phyloP scores from a whole-genome alignment of 1,140 invertebrate species.

The Notospermus geniculatus region DNA sequence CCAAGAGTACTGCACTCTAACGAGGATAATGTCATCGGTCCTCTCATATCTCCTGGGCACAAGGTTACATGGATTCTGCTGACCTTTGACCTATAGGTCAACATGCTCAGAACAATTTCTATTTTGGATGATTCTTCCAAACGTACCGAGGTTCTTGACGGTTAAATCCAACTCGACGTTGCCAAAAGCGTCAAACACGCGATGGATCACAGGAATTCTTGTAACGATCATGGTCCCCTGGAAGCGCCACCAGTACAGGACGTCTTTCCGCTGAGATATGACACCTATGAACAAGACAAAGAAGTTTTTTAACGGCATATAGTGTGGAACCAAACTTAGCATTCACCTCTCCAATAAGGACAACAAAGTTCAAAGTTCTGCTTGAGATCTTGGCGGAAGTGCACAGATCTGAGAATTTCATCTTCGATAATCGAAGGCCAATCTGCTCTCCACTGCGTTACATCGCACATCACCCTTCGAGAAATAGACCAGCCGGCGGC shows the following conservation, averaged over 20 bases:
- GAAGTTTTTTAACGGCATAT: not conserved
- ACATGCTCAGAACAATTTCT: too few relatives aligned
- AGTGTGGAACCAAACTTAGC: not conserved
- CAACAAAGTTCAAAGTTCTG: not conserved
- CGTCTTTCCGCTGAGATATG: not conserved
- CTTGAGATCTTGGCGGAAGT: too few relatives aligned
- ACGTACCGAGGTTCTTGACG: slow-evolving; percentile 1
- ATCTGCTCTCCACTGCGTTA: too few relatives aligned
- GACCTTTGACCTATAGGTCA: too few relatives aligned
- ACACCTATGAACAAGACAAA: not conserved
- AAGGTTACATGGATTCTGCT: too few relatives aligned
- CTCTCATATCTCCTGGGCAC: too few relatives aligned
- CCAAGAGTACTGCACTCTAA: too few relatives aligned
- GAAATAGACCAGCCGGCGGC: too few relatives aligned
- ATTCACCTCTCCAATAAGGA: not conserved
- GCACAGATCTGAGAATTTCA: not conserved
- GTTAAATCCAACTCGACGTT: not conserved
- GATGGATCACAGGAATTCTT: not conserved
- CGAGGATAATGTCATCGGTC: too few relatives aligned
- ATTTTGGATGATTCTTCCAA: too few relatives aligned
- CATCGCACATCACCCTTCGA: too few relatives aligned
- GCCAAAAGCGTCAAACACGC: not conserved
- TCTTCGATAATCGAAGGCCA: too few relatives aligned
- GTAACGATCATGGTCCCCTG: not conserved
- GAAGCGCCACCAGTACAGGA: slow-evolving; percentile 1